A percentile compares a stretch with the other conserved stretches of the same genome.
These are phyloP conservation scores for Enteromius radiatus DNA, from an alignment of 2,797 vertebrate species.

Conservation along the genomic window DNA sequence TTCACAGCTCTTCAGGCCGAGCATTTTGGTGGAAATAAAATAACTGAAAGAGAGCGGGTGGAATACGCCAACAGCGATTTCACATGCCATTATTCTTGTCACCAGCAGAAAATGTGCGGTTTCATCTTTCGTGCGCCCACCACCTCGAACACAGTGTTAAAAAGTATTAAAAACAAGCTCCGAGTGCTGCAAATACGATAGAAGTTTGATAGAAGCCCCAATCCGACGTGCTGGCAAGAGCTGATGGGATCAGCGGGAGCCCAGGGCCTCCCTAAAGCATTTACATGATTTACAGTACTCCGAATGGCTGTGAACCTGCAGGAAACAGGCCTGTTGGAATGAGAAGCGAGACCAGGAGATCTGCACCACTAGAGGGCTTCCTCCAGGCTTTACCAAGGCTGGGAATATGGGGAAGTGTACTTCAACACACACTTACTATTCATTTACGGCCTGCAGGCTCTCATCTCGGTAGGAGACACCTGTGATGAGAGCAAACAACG, in stretches of 20 bases:
- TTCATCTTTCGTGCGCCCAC: constrained; percentile 23
- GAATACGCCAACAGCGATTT: constrained; percentile 11
- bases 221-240: constrained; percentile 6
- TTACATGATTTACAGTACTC: constrained; percentile 11
- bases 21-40: neutral
- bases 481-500: constrained; percentile 8
- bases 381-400: neutral
- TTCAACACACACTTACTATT: neutral
- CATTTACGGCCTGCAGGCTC: neutral
- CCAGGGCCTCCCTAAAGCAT: constrained; percentile 9
- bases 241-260: constrained; percentile 24
- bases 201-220: constrained; percentile 17
- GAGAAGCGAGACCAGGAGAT: neutral
- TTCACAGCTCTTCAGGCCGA: neutral
- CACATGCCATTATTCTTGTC: constrained; percentile 47
- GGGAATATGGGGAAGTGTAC: neutral
- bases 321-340: constrained; percentile 15
- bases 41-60: neutral
- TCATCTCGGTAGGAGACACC: constrained; percentile 9
- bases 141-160: constrained; percentile 17
- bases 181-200: neutral
- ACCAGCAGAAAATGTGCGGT: constrained; percentile 24
- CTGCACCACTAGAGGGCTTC: constrained; percentile 43
- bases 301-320: constrained; percentile 10
- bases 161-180: constrained; percentile 13